Base-by-base conservation (phyloP, 2,113 vertebrate species). In the Spermophilus dauricus region DNA sequence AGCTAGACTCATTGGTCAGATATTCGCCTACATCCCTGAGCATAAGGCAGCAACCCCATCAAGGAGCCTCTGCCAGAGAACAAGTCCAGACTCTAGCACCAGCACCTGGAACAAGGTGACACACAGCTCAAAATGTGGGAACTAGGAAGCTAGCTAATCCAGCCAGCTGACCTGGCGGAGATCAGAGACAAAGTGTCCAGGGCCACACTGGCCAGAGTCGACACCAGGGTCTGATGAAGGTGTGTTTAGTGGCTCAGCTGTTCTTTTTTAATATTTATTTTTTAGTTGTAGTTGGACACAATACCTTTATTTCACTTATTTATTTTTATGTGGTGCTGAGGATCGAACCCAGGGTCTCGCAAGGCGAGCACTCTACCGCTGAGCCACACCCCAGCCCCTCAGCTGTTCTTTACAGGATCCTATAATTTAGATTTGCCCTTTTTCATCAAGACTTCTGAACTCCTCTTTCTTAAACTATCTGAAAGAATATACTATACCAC, bases 381-480 rank as follows among this genome's bases (percentile, higher is more conserved):
- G 45, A 45, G 45, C 45, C 45, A 45, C 45, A 45, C 45, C 45
- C 45, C 45, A 45, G 45, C 8, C 45, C 45, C 75, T 80, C 72
- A n/a, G 67, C 18, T 82, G 45, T 63, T 89, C 88, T 87, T 89
- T 56, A 56, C 2, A 89, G 53, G 65, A 76, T 37, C 75, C 73
- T 70, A 0, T 18, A 92, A 81, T 73, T 67, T 30, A 73, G 67
- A 42, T 80, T 58, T 91, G 69, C 85, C 63, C 48, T 77, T 82
- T 90, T 63, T 88, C 42, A 51, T n/a, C 67, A 86, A 48, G 58
- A 87, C 53, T 73, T 86, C 90, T 67, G 45, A 91, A 89, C 26
- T 17, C 78, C 75, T 53, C 85, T 83, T 86, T n/a, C 75, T 45
- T 83, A 56, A 67, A 61, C n/a, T 61, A 92, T 16, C 70, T 61